Percentiles rank a stretch among this genome's conserved stretches.
These are phyloP conservation scores for Formicarius rufipectus DNA, from an alignment of 2,113 vertebrate species.

Conservation along the genomic window DNA sequence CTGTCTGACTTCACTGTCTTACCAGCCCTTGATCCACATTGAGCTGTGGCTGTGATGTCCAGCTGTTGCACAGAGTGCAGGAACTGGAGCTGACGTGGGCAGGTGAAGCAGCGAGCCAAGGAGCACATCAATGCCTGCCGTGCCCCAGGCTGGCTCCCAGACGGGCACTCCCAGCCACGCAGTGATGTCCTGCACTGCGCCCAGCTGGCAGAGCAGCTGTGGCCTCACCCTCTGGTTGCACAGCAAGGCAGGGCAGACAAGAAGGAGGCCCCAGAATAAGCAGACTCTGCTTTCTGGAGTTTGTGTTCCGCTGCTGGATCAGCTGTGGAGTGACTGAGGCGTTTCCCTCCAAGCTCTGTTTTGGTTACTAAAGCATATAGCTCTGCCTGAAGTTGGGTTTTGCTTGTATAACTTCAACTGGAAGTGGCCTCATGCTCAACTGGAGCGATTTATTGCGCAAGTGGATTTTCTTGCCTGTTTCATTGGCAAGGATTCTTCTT, in stretches of 20 bases:
- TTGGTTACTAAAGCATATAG: background rate
- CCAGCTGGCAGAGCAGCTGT: rapidly evolving
- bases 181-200: background rate
- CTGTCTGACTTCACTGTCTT: too few species aligned
- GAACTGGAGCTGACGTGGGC: rapidly evolving
- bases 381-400: background rate
- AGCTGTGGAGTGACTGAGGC: background rate
- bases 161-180: too few species aligned
- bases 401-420: background rate
- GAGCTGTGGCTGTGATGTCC: background rate
- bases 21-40: too few species aligned
- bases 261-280: rapidly evolving
- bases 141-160: too few species aligned
- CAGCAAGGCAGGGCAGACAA: rapidly evolving
- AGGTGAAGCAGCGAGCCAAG: rapidly evolving
- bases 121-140: background rate
- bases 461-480: background rate
- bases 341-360: too few species aligned
- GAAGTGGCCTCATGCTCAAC: background rate
- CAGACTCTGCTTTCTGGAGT: too few species aligned
- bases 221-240: background rate
- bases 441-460: background rate
- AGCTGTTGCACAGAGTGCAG: too few species aligned
- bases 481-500: background rate
- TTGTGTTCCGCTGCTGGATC: background rate